A percentile compares a stretch with the other conserved stretches of the same genome.
Conservation (phyloP, 37 sponge, comb jelly and placozoan species). For the Oscarella lobularis region DNA sequence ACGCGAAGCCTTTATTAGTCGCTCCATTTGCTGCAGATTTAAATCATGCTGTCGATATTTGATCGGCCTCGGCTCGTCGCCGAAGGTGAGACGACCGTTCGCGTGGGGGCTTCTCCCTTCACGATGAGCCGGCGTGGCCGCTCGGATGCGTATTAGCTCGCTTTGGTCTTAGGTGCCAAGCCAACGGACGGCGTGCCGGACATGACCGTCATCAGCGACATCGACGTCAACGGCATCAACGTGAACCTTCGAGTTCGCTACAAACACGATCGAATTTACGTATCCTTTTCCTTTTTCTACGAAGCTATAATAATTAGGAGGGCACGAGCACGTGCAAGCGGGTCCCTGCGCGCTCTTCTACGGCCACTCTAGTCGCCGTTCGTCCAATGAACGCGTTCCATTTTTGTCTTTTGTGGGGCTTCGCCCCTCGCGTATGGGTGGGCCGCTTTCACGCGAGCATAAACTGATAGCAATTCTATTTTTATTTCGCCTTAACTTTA, state of each 20-base stretch:
- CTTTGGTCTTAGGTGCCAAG: slow-evolving; percentile 59
- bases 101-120: background rate
- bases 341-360: too few species aligned
- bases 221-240: slow-evolving; percentile 83
- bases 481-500: background rate
- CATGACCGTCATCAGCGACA: slow-evolving; percentile 89
- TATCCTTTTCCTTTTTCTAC: too few species aligned
- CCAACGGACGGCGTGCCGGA: slow-evolving; percentile 86
- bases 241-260: slow-evolving; percentile 76
- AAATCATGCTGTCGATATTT: slow-evolving; percentile 35
- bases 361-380: too few species aligned
- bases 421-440: background rate
- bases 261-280: slow-evolving; percentile 55
- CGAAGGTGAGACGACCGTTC: slow-evolving; percentile 36
- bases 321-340: too few species aligned
- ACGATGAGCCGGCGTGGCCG: background rate
- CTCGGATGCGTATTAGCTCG: slow-evolving; percentile 31
- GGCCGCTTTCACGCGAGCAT: too few species aligned
- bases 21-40: background rate
- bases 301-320: too few species aligned
- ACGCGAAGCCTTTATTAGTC: too few species aligned
- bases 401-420: too few species aligned
- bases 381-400: too few species aligned
- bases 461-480: too few species aligned
- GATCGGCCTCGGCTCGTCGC: slow-evolving; percentile 69